Base-by-base conservation (phyloP, 2,113 vertebrate species). In the Gasterosteus nipponicus region DNA sequence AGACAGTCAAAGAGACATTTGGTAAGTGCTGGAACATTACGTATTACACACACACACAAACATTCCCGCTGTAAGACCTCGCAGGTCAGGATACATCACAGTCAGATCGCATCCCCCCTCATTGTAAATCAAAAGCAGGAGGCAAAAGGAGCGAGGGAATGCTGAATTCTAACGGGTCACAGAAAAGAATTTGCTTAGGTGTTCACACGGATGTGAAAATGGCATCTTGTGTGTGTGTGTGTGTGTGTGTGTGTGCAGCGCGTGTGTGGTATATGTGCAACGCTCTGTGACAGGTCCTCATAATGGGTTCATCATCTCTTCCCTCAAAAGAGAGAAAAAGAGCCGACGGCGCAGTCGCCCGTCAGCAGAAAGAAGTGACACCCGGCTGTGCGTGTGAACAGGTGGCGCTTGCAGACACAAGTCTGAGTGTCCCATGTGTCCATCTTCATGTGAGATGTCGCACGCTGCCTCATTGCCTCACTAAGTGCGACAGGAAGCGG, bases 381-480 rank as follows among this genome's bases (percentile, higher is more conserved):
- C 3, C n/a, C 10, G 29, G 1, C 4, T 15, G 39, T n/a, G 26
- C 7, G 9, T 26, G 58, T 31, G 10, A 31, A n/a, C n/a, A n/a
- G n/a, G n/a, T n/a, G n/a, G 29, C 3, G 3, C 16, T 56, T 18
- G 7, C 16, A 58, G 10, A 1, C 16, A 3, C 58, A 7, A 26
- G 69, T 59, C 47, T 81, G 71, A n/a, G 22, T 75, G 66, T 72
- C 54, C 56, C 68, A 75, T 26, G 51, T 80, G 75, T 77, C 80
- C 57, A 56, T 80, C 46, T 78, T 29, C 0, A 1, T 67, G 53
- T 69, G 51, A 57, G 56, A 47, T 70, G 54, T 72, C 73, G 83
- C 7, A 80, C 3, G 67, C 77, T 60, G 84, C 84, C 80, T 90
- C 87, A 81, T 89, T 87, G 89, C 80, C 67, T 47, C 63, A 47